These are phyloP conservation scores for Cyclopterus lumpus DNA, from an alignment of 2,797 vertebrate species.

Conservation along the genomic window DNA sequence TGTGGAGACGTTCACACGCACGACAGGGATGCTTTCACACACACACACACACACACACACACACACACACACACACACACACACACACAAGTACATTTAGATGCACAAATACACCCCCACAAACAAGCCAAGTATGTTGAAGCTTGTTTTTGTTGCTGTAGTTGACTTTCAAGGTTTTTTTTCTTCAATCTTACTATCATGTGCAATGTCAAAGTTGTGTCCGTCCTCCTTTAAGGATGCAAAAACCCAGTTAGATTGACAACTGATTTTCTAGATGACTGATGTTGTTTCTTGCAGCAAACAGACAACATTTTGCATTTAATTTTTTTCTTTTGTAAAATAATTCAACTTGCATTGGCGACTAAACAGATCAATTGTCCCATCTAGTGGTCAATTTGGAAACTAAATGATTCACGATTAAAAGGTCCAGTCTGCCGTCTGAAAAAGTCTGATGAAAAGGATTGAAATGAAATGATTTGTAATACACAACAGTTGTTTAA, in stretches of 20 bases:
- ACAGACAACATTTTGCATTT: constrained; percentile 2
- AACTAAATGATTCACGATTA: constrained; percentile 54
- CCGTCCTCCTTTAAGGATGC: constrained; percentile 21
- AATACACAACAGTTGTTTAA: constrained; percentile 1
- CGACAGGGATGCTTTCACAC: neutral
- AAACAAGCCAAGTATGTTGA: neutral
- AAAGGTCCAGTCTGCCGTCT: neutral
- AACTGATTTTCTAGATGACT: constrained; percentile 37
- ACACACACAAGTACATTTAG: neutral
- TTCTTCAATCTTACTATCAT: constrained; percentile 16
- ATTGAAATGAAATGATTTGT: neutral
- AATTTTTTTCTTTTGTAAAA: constrained; percentile 8
- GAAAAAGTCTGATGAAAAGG: neutral
- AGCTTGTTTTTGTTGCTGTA: constrained; percentile 31
- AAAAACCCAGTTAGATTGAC: constrained; percentile 1
- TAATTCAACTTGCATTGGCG: constrained; percentile 5
- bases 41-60: neutral
- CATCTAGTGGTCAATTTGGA: constrained; percentile 75
- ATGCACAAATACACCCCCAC: neutral
- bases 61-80: neutral
- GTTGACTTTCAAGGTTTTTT: constrained; percentile 35
- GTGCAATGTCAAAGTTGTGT: constrained; percentile 14
- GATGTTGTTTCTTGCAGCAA: constrained; percentile 1
- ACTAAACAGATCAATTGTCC: constrained; percentile 72
- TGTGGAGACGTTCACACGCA: constrained; percentile 17